A percentile compares a stretch with the other conserved stretches of the same genome.
Conservation (phyloP, 2,113 vertebrate genomes). For the Coregonus clupeaformis region DNA sequence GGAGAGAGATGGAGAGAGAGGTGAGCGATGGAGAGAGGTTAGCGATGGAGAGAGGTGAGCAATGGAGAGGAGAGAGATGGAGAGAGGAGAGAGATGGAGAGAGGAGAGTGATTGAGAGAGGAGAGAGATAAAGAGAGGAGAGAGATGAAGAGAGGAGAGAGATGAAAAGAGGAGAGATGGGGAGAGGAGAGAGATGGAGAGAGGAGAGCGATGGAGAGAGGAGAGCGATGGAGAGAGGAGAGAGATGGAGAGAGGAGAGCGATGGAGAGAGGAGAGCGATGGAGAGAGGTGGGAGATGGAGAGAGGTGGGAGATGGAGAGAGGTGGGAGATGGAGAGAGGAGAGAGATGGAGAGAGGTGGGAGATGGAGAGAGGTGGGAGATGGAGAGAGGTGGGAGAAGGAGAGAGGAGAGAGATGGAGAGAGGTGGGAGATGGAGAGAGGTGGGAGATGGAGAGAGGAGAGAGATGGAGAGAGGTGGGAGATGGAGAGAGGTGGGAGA, state of each 20-base stretch:
- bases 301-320: slow-evolving; percentile 16
- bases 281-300: slow-evolving; percentile 20
- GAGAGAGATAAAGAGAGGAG: slow-evolving; percentile 40
- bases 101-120: slow-evolving; percentile 52
- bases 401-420: slow-evolving; percentile 19
- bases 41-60: background rate
- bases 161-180: no score
- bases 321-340: background rate
- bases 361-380: background rate
- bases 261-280: slow-evolving; percentile 5
- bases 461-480: background rate
- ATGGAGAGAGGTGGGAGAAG: background rate
- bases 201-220: background rate
- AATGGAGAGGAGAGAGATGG: no score
- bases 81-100: slow-evolving; percentile 19
- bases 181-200: slow-evolving; percentile 20
- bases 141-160: background rate
- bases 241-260: background rate
- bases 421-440: no score
- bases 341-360: background rate
- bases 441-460: background rate
- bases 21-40: background rate
- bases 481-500: no score
- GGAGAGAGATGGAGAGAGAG: background rate
- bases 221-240: background rate